Percentiles rank a stretch among this genome's conserved stretches.
Evolutionary conservation across 2,888 invertebrate genomes (phyloP).

Genomic region (Harpalus rubripes): DNA sequence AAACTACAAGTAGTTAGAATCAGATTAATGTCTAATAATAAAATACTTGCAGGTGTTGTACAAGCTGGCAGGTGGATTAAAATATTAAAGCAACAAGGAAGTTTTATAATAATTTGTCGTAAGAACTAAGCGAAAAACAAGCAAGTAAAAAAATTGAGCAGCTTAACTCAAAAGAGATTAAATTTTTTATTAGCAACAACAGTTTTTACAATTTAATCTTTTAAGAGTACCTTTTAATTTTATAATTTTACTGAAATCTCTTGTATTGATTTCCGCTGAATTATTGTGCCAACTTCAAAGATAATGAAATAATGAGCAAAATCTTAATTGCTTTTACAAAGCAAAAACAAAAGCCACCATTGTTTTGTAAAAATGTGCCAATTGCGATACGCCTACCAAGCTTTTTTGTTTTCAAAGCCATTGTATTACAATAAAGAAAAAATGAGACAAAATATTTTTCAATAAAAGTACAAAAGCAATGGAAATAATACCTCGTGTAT

Average conservation of each 20-base stretch:
- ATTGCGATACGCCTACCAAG: conserved; percentile 25
- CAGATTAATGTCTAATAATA: conserved; percentile 32
- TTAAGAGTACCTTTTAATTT: conserved; percentile 58
- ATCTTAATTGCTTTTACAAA: conserved; percentile 44
- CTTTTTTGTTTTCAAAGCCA: conserved; percentile 34
- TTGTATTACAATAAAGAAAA: conserved; percentile 45
- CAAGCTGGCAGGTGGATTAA: conserved; percentile 34
- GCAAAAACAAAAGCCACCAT: conserved; percentile 10
- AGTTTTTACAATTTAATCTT: conserved; percentile 60
- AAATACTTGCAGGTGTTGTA: conserved; percentile 5
- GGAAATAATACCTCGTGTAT: conserved; percentile 53
- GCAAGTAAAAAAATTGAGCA: conserved; percentile 51
- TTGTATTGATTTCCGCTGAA: conserved; percentile 16
- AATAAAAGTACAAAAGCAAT: conserved; percentile 53
- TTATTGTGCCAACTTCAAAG: conserved; percentile 36
- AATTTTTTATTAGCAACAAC: conserved; percentile 57
- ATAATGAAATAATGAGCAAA: conserved; percentile 39
- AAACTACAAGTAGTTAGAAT: conserved; percentile 2
- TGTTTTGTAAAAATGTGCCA: conserved; percentile 49
- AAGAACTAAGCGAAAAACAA: conserved; percentile 52
- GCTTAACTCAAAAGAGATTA: conserved; percentile 61
- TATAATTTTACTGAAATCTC: conserved; percentile 25
- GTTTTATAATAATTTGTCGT: conserved; percentile 53
- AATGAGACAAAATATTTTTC: conserved; percentile 49
- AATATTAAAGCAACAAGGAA: conserved; percentile 30